Percentiles rank a stretch among this genome's conserved stretches.
Evolutionary conservation across 2,797 vertebrate species (phyloP).

Genomic region (Balearica regulorum): DNA sequence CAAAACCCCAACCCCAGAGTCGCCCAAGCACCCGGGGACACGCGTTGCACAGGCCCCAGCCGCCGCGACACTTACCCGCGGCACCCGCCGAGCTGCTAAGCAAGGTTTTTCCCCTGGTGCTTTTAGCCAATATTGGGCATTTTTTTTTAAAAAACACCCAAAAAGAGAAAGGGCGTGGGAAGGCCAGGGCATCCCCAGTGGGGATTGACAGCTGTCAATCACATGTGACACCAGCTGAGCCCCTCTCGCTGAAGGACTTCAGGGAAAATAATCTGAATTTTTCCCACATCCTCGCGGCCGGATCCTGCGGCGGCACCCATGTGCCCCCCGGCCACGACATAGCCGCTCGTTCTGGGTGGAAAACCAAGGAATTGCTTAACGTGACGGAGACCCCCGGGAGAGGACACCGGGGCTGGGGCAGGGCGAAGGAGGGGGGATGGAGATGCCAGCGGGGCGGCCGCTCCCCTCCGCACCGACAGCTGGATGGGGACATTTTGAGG

Average conservation of each 20-base stretch:
- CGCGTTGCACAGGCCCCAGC: neutral
- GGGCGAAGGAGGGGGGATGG: neutral
- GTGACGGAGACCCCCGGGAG: neutral
- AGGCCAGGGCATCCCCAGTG: neutral
- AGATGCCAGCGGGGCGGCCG: rapidly evolving
- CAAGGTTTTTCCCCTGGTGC: neutral
- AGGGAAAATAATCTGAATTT: neutral
- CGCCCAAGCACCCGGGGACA: neutral
- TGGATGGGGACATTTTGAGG: neutral
- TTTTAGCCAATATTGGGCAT: neutral
- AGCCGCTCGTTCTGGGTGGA: rapidly evolving
- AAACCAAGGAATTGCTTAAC: neutral
- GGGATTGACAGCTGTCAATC: neutral
- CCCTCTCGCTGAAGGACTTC: neutral
- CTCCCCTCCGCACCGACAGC: rapidly evolving
- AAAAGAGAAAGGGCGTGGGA: neutral
- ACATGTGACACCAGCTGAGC: rapidly evolving
- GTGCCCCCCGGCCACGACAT: neutral
- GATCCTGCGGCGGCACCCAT: neutral
- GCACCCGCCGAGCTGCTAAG: rapidly evolving
- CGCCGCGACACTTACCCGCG: rapidly evolving
- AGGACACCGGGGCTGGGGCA: neutral
- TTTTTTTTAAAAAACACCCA: neutral
- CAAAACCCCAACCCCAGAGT: neutral
- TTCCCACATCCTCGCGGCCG: rapidly evolving